Conservation (phyloP, 2,888 invertebrate species). For the Drosophila paranaensis region DNA sequence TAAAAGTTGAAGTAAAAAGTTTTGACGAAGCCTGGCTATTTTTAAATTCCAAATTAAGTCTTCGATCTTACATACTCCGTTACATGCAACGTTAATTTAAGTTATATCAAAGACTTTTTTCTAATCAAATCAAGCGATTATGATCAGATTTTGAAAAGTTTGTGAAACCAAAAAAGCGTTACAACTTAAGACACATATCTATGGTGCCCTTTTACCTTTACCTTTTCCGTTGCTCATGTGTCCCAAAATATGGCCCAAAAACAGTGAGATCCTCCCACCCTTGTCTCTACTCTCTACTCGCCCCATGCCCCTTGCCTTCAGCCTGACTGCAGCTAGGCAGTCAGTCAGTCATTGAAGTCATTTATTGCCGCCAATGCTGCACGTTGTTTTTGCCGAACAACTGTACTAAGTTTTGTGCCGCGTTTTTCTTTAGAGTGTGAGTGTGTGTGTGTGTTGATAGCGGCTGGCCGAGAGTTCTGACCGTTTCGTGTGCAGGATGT, state of each 20-base stretch:
- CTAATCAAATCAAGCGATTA: too few species aligned
- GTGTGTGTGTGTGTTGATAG: constrained; percentile 49
- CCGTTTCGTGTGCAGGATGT: constrained; percentile 77
- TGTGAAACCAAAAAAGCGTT: background rate
- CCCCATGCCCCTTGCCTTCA: background rate
- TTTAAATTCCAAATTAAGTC: too few species aligned
- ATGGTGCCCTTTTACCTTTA: background rate
- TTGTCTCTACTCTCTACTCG: background rate
- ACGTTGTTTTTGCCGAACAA: constrained; percentile 61
- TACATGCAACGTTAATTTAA: too few species aligned
- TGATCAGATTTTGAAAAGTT: too few species aligned
- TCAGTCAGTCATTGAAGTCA: constrained; percentile 79
- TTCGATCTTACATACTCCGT: too few species aligned
- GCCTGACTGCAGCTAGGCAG: constrained; percentile 50
- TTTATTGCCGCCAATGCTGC: constrained; percentile 78
- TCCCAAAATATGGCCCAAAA: constrained; percentile 58
- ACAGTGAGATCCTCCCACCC: constrained; percentile 1
- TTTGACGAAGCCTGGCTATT: too few species aligned
- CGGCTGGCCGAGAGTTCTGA: constrained; percentile 30
- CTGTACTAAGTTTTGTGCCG: constrained; percentile 49
- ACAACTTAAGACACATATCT: background rate
- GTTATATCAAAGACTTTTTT: too few species aligned
- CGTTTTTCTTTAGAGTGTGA: constrained; percentile 12
- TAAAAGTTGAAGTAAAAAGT: too few species aligned
- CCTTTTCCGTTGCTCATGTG: constrained; percentile 6